Base-by-base conservation (phyloP, 2,113 vertebrate species). In the Harpagus bidentatus region DNA sequence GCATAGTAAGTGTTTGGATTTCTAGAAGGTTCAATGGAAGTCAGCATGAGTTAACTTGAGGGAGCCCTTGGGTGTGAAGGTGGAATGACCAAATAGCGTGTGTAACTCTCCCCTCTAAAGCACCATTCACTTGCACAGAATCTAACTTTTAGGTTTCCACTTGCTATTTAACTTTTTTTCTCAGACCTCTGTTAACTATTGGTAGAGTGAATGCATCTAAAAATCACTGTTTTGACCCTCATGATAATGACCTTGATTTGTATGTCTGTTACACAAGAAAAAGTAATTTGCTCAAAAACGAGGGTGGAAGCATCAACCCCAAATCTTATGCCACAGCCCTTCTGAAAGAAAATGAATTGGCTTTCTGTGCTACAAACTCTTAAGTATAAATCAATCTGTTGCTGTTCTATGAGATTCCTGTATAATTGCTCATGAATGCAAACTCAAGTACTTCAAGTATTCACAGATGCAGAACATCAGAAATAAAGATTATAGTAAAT, bases 401-500 rank as follows among this genome's bases (percentile, higher is more conserved):
- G 82, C 84, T 91, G 28, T 43, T 95, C 38, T 84, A 6, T 76
- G 77, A 94, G 56, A 94, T 94, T 90, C 82, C 45, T 92, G 47
- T 93, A 17, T 97, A 96, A 98, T 97, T 98, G 93, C 78, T 36
- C 18, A 29, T 95, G 94, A 97, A 96, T 61, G 86, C 88, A 77
- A 87, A 94, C 74, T 96, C n/a, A 91, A 97, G 93, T 89, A 83
- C 73, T 95, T 97, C 59, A 90, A 97, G 85, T 93, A 95, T 97
- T 97, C 94, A 85, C 79, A 93, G 97, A 97, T 97, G 96, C 45
- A 94, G 85, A 97, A 94, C n/a, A 90, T 94, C 63, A 96, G 96
- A 97, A 97, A 97, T 97, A 97, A 97, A 98, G 96, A 97, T 97
- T 93, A 71, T 86, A 98, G 93, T 95, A 98, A 98, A 98, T 97